Percentiles rank a stretch among this genome's conserved stretches.
These are phyloP conservation scores for Brachionus sp. DNA, from an alignment of 1,140 invertebrate species.

Conservation along the genomic window DNA sequence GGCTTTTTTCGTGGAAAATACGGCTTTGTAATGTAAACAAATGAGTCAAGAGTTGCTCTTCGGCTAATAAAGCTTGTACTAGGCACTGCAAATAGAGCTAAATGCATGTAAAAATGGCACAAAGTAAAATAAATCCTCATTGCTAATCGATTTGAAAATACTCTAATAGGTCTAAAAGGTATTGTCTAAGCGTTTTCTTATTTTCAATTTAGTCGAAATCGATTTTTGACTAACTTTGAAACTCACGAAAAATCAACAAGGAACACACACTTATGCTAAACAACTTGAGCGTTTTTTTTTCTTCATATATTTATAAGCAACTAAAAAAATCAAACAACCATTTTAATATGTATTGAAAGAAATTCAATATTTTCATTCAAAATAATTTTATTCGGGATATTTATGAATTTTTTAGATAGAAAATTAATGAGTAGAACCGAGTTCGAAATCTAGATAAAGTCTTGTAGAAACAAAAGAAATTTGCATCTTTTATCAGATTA, in stretches of 20 bases:
- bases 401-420: not conserved
- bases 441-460: slow-evolving; percentile 22
- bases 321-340: not conserved
- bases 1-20: not conserved
- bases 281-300: slow-evolving; percentile 9
- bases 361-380: slow-evolving; percentile 2
- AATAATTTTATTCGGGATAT: not conserved
- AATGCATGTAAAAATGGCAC: not conserved
- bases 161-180: not conserved
- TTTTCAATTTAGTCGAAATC: not conserved
- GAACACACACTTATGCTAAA: not conserved
- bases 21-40: not conserved
- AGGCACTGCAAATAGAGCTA: not conserved
- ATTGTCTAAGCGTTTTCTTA: not conserved
- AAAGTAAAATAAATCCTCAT: not conserved
- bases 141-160: not conserved
- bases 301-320: not conserved
- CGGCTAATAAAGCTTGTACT: not conserved
- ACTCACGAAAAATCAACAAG: slow-evolving; percentile 8
- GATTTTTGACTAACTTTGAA: not conserved
- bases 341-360: not conserved
- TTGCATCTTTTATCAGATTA: slow-evolving; percentile 42
- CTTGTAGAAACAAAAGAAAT: not conserved
- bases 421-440: not conserved
- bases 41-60: not conserved